Evolutionary conservation across 1,140 invertebrate genomes (phyloP).

Genomic region (Drosophila rufa): DNA sequence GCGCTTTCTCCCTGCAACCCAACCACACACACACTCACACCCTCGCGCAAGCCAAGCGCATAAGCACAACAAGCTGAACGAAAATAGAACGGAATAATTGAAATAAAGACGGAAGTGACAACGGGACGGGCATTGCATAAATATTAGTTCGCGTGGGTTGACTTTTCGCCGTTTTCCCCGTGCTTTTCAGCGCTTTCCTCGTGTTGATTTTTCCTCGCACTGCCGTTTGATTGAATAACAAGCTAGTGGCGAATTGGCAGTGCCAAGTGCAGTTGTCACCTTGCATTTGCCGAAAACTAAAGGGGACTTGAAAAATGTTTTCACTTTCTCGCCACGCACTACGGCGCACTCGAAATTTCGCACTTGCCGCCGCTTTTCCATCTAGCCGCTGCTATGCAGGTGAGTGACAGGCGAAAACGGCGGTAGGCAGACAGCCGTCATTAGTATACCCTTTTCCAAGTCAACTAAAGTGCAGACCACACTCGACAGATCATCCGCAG

Average conservation of each 20-base stretch:
- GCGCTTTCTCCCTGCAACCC: slow-evolving; percentile 63
- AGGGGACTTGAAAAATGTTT: slow-evolving; percentile 60
- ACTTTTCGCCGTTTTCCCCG: slow-evolving; percentile 47
- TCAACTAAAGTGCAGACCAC: background rate
- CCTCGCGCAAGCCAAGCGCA: slow-evolving; percentile 1
- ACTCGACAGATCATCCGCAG: background rate
- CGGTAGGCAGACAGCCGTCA: background rate
- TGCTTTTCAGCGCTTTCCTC: slow-evolving; percentile 8
- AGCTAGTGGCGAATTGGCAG: slow-evolving; percentile 53
- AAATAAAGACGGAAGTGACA: slow-evolving; percentile 68
- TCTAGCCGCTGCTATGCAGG: slow-evolving; percentile 54
- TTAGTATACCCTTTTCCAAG: background rate
- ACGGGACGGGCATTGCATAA: slow-evolving; percentile 58
- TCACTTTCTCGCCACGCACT: slow-evolving; percentile 79
- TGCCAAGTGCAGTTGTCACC: slow-evolving; percentile 45
- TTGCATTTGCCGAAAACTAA: slow-evolving; percentile 45
- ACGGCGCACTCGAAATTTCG: slow-evolving; percentile 67
- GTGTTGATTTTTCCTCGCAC: slow-evolving; percentile 7
- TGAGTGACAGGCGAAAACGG: slow-evolving; percentile 41
- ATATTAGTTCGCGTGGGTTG: slow-evolving; percentile 64
- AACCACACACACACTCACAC: slow-evolving; percentile 15
- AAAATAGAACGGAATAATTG: slow-evolving; percentile 56
- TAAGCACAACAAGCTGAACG: slow-evolving; percentile 17
- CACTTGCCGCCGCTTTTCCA: slow-evolving; percentile 45
- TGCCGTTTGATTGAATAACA: slow-evolving; percentile 67